Conservation (phyloP, 1,140 invertebrate species). For the Drosophila chauvacae region DNA sequence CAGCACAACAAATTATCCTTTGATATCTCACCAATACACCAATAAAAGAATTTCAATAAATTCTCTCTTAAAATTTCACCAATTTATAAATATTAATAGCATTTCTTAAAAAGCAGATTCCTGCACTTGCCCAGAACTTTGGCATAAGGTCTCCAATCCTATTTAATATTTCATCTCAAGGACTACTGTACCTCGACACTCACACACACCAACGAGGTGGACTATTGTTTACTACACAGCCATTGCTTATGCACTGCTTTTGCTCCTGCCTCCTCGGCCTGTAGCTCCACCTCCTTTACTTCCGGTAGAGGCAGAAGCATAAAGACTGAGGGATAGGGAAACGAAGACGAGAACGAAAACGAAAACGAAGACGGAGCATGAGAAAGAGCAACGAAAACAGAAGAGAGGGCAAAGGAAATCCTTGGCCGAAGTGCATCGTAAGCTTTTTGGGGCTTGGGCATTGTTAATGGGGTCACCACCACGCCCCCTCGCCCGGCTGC, state of each 20-base stretch:
- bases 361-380: background rate
- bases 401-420: slow-evolving; percentile 22
- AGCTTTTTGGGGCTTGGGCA: slow-evolving; percentile 42
- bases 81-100: background rate
- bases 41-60: background rate
- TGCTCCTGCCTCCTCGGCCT: slow-evolving; percentile 2
- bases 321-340: background rate
- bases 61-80: background rate
- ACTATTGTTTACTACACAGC: slow-evolving; percentile 70
- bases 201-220: background rate
- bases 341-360: too few relatives aligned
- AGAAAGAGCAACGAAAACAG: slow-evolving; percentile 11
- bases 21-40: background rate
- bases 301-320: slow-evolving; percentile 8
- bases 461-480: slow-evolving; percentile 57
- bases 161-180: background rate
- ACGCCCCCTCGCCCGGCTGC: slow-evolving; percentile 17
- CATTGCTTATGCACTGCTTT: slow-evolving; percentile 31
- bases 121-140: background rate
- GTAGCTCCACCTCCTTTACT: background rate
- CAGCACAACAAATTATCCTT: background rate
- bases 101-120: too few relatives aligned
- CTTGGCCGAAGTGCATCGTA: slow-evolving; percentile 42
- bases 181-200: background rate
- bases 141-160: background rate